A percentile compares a stretch with the other conserved stretches of the same genome.
phyloP scores from a whole-genome alignment of 1,140 invertebrate genomes.

The Calycopis cecrops region DNA sequence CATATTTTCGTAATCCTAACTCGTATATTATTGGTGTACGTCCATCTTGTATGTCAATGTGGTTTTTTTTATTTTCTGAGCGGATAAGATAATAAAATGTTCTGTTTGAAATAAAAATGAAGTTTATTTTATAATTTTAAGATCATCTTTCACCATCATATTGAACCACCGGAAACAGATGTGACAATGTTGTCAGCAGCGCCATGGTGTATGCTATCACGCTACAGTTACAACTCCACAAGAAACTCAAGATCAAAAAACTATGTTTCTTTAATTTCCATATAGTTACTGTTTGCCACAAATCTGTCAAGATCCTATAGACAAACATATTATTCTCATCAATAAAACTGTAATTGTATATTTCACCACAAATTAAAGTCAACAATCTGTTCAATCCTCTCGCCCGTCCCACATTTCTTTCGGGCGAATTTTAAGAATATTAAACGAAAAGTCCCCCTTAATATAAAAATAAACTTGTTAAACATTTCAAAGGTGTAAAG shows the following conservation, averaged over 20 bases:
- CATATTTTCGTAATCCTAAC: slow-evolving; percentile 59
- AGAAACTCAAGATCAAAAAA: too few relatives aligned
- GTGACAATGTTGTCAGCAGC: too few relatives aligned
- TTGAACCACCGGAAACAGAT: background rate
- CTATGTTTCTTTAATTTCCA: too few relatives aligned
- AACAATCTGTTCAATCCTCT: too few relatives aligned
- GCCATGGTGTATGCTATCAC: too few relatives aligned
- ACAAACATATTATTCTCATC: too few relatives aligned
- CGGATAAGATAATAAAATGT: slow-evolving; percentile 74
- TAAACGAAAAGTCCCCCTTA: slow-evolving; percentile 4
- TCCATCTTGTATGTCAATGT: slow-evolving; percentile 72
- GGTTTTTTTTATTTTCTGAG: slow-evolving; percentile 58
- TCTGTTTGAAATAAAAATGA: slow-evolving; percentile 70
- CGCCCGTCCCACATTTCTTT: background rate
- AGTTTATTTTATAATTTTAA: slow-evolving; percentile 49
- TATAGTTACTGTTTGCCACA: background rate
- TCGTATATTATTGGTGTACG: slow-evolving; percentile 67
- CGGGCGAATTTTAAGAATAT: background rate
- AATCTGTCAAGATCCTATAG: background rate
- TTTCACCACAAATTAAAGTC: too few relatives aligned
- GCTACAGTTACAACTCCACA: too few relatives aligned
- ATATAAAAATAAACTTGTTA: slow-evolving; percentile 39
- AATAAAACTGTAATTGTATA: too few relatives aligned
- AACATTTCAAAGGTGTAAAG: slow-evolving; percentile 33
- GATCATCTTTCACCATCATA: slow-evolving; percentile 7